These are phyloP conservation scores for Mionectes macconnelli DNA, from an alignment of 2,113 vertebrate species.

Conservation along the genomic window DNA sequence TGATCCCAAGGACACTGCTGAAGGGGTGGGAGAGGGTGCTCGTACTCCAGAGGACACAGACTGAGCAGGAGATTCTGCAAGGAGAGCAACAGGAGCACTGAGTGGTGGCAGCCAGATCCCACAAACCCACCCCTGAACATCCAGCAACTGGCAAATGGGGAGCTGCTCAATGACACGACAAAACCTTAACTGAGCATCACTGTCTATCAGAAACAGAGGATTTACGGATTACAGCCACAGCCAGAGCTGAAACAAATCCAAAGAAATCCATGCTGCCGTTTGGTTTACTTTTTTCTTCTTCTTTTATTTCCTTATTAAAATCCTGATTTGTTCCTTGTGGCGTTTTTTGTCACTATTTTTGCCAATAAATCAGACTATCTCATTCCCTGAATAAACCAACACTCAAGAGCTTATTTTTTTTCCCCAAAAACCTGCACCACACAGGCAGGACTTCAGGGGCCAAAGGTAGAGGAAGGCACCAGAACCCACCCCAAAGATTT, in stretches of 20 bases:
- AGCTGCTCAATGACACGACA: too few species aligned
- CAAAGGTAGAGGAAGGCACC: not conserved
- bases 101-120: not conserved
- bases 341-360: not conserved
- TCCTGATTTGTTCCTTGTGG: not conserved
- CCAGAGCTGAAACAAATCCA: not conserved
- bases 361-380: not conserved
- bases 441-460: not conserved
- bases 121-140: fast-evolving
- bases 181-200: not conserved
- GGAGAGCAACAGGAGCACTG: not conserved
- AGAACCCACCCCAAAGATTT: not conserved
- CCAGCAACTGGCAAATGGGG: fast-evolving
- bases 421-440: not conserved
- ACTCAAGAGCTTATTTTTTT: not conserved
- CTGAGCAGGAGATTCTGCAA: conserved; percentile 85
- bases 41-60: conserved; percentile 90
- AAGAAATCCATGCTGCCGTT: not conserved
- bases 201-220: not conserved
- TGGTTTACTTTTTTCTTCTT: not conserved
- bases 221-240: not conserved
- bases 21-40: conserved; percentile 88
- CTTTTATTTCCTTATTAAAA: too few species aligned
- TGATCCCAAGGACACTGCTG: conserved; percentile 87
- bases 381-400: not conserved